These are phyloP conservation scores for Pollachius pollachius DNA, from an alignment of 2,113 vertebrate species.

Conservation along the genomic window DNA sequence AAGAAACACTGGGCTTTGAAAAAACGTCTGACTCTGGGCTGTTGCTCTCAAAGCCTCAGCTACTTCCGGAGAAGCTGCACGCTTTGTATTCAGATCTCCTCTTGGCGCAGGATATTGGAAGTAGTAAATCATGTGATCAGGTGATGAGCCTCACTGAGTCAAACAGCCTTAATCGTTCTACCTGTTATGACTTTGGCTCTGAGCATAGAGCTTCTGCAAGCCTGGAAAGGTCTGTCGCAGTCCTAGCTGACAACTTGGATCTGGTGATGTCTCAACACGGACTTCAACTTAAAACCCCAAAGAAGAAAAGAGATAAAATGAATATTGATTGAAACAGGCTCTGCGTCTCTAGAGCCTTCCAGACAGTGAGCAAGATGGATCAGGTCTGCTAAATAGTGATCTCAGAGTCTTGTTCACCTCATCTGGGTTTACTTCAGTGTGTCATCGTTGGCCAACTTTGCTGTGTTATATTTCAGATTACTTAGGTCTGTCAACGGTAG, in stretches of 20 bases:
- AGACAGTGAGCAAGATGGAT: conserved; percentile 4
- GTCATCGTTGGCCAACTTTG: too few species aligned
- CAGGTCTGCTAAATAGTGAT: neutral
- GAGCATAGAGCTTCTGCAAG: conserved; percentile 27
- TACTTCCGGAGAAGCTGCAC: conserved; percentile 15
- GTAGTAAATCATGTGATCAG: neutral
- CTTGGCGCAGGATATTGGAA: conserved; percentile 11
- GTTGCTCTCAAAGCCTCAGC: conserved; percentile 16
- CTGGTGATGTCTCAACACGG: conserved; percentile 27
- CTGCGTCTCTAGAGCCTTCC: neutral
- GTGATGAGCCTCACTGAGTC: conserved; percentile 14
- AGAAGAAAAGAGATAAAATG: neutral
- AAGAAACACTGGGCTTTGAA: conserved; percentile 38
- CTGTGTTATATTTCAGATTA: too few species aligned
- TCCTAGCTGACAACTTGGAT: conserved; percentile 21
- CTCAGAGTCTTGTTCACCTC: too few species aligned
- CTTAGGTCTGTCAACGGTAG: too few species aligned
- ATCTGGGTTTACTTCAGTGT: too few species aligned
- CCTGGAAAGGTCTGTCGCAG: conserved; percentile 14
- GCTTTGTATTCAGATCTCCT: conserved; percentile 12
- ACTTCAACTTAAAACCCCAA: too few species aligned
- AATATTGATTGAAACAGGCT: neutral
- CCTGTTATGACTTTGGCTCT: conserved; percentile 37
- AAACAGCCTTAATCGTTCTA: conserved; percentile 17
- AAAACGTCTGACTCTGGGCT: conserved; percentile 32